Base-by-base conservation (phyloP, 2,888 invertebrate genomes). In the Conchocele bisecta region DNA sequence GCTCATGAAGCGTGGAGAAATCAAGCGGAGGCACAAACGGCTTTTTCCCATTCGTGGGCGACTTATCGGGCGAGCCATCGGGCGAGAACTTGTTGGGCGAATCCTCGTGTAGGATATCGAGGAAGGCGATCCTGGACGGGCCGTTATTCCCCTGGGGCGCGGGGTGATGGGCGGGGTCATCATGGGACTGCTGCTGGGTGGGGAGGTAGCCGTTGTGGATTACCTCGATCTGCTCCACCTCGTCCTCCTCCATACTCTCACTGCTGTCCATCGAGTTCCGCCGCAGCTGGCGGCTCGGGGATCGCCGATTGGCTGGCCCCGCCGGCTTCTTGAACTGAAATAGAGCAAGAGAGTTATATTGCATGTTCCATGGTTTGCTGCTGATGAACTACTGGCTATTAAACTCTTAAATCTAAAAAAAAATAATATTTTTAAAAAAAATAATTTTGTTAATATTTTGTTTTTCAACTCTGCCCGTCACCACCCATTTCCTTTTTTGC, bases 1-100 rank as follows among this genome's bases (percentile, higher is more conserved):
- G 93, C 84, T 93, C 92, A 83, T 93, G 93, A n/a, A 94, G 89
- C 1, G 93, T 93, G 3, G 92, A 91, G 74, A 94, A 89, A 87
- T 94, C 94, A 24, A 94, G 88, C 0, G 92, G 92, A 1, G 92
- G 92, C 28, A 91, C 84, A 54, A 88, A 88, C 5, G 89, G 85
- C 64, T 87, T 88, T 22, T 84, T 74, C 50, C 70, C 74, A 41
- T 73, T 75, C 31, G 66, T 70, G 92, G 79, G 94, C 93, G 89
- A 95, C 93, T 57, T 94, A 28, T 86, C 86, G 6, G 88, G 83
- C 3, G 87, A 86, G n/a, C n/a, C n/a, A 20, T 74, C 65, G 20
- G 67, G 44, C 29, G 69, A 67, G 93, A 93, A 78, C 24, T 50
- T 42, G 15, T 65, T 51, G 29, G 41, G 39, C n/a, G 69, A 50